Base-by-base conservation (phyloP, 2,888 invertebrate genomes). In the Seira ritae region DNA sequence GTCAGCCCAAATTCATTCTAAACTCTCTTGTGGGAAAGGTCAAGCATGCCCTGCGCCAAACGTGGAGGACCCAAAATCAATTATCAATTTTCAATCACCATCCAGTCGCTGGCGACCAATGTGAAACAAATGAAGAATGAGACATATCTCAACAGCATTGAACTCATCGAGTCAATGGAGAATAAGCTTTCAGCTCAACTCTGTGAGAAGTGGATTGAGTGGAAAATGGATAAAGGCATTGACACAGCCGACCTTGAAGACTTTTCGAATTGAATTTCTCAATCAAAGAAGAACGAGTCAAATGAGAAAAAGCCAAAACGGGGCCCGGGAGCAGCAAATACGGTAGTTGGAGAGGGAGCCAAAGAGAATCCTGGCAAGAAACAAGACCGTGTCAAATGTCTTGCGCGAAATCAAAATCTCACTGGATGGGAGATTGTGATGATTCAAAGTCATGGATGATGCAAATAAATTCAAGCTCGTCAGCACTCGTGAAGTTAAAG, bases 301-400 rank as follows among this genome's bases (percentile, higher is more conserved):
- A 42, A 42, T 42, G 42, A 42, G 42, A 42, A 4, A 4, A 4
- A 42, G 65, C 0, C 50, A 10, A 37, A 20, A 74, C 73, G 73
- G 73, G 42, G 73, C 19, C 24, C 62, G 62, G 73, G n/a, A 65
- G 65, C 55, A 2, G n/a, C 23, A 0, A 50, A 65, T 23, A 37
- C n/a, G 1, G 22, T 37, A 19, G 8, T 22, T 0, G 73, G 23
- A 1, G 46, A 37, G 19, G 46, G 42, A 2, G n/a, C 22, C 0
- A 20, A 65, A 15, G 65, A 12, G 1, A 31, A 23, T n/a, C 8
- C 55, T 0, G 73, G 24, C 2, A 24, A 37, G 19, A 20, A 69
- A 8, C n/a, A 42, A 37, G n/a, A 37, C n/a, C 12, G 4, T 15
- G 23, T 8, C 24, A n/a, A 37, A 10, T 74, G 73, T 15, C 37